These are phyloP conservation scores for Pangasius macronema DNA, from an alignment of 2,797 vertebrate genomes.

Conservation along the genomic window DNA sequence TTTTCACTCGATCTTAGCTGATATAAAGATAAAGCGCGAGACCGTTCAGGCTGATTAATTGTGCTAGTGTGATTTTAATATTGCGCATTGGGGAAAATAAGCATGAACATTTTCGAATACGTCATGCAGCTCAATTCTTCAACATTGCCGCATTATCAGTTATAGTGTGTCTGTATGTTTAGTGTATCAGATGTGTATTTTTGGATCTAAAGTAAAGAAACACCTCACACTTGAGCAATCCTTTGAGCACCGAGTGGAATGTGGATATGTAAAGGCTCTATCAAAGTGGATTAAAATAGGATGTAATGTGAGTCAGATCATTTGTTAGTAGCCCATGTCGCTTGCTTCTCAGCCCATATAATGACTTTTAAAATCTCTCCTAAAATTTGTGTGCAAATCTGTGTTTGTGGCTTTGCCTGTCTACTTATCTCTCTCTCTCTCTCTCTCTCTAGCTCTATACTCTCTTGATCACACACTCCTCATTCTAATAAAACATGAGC, in stretches of 20 bases:
- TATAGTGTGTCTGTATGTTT: not conserved
- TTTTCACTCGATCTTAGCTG: not conserved
- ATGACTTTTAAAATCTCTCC: not conserved
- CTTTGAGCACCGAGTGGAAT: not conserved
- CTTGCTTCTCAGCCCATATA: not conserved
- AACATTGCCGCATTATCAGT: not conserved
- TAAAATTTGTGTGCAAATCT: not conserved
- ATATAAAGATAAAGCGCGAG: not conserved
- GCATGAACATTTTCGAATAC: not conserved
- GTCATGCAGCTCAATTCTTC: not conserved
- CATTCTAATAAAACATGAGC: not conserved
- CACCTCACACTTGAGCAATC: not conserved
- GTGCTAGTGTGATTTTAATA: not conserved
- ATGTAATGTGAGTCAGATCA: not conserved
- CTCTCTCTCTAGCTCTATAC: not conserved
- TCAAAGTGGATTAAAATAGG: not conserved
- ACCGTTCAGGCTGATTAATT: not conserved
- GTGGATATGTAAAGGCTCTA: not conserved
- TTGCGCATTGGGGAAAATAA: not conserved
- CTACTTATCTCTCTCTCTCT: not conserved
- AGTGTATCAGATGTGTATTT: not conserved
- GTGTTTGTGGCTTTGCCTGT: not conserved
- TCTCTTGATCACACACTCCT: not conserved
- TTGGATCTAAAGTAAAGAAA: not conserved
- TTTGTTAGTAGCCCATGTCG: not conserved